Evolutionary conservation across 2,888 invertebrate species (phyloP).

Genomic region (Euspilapteryx auroguttella): DNA sequence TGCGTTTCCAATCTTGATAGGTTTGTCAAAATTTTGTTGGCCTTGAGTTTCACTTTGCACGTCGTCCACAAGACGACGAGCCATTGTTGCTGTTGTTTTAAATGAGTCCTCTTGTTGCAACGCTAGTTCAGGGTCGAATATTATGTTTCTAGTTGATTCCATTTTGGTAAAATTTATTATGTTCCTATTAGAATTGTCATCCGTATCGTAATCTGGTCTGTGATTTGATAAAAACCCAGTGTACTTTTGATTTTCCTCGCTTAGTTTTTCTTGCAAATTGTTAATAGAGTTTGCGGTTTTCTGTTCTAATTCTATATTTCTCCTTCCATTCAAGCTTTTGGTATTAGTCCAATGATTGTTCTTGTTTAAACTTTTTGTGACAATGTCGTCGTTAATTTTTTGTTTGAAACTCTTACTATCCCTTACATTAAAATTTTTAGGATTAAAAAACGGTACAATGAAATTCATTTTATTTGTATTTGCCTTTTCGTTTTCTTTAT

Average conservation of each 20-base stretch:
- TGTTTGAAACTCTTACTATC: slow-evolving; percentile 13
- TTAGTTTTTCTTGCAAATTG: slow-evolving; percentile 7
- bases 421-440: too few species aligned
- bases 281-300: too few species aligned
- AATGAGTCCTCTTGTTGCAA: background rate
- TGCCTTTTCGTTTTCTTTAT: slow-evolving; percentile 12
- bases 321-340: slow-evolving; percentile 33
- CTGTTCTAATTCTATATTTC: slow-evolving; percentile 12
- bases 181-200: background rate
- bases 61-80: slow-evolving; percentile 7
- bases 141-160: background rate
- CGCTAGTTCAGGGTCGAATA: background rate
- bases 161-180: background rate
- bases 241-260: background rate
- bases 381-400: slow-evolving; percentile 12
- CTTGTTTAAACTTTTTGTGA: slow-evolving; percentile 20
- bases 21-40: slow-evolving; percentile 23
- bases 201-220: too few species aligned
- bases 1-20: slow-evolving; percentile 42
- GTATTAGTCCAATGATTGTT: slow-evolving; percentile 43
- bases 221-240: too few species aligned
- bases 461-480: slow-evolving; percentile 27
- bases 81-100: background rate
- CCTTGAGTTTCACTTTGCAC: slow-evolving; percentile 8
- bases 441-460: slow-evolving; percentile 26